A percentile compares a stretch with the other conserved stretches of the same genome.
These are phyloP conservation scores for Meda fulgida DNA, from an alignment of 2,797 vertebrate species.

Conservation along the genomic window DNA sequence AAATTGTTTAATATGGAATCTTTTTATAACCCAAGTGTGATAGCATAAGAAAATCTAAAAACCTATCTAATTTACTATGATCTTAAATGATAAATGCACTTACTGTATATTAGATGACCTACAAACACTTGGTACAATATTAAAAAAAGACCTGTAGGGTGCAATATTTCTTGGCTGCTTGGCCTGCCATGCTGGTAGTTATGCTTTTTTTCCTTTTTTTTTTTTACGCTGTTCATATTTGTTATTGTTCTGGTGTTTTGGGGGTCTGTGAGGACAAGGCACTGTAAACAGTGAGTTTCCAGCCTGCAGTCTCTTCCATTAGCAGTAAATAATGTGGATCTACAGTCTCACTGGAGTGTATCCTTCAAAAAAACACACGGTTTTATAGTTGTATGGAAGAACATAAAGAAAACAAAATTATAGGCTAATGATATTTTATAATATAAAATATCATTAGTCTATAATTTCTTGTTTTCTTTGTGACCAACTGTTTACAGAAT, in stretches of 20 bases:
- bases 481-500: neutral
- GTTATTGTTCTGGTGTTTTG: slow-evolving; percentile 42
- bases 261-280: slow-evolving; percentile 27
- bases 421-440: neutral
- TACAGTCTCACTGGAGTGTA: neutral
- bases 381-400: neutral
- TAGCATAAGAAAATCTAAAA: neutral
- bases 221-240: slow-evolving; percentile 34
- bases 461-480: too few relatives aligned
- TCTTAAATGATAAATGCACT: slow-evolving; percentile 28
- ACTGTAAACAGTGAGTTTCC: slow-evolving; percentile 39
- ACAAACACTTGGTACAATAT: neutral
- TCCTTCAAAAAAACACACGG: neutral
- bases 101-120: slow-evolving; percentile 6
- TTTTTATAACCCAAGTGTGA: neutral
- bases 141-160: slow-evolving; percentile 28
- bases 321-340: slow-evolving; percentile 21
- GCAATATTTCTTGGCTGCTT: slow-evolving; percentile 29
- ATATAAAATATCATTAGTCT: too few relatives aligned
- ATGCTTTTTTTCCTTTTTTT: neutral
- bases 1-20: neutral
- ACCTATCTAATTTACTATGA: neutral
- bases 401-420: neutral
- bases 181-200: slow-evolving; percentile 1
- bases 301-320: slow-evolving; percentile 1